These are phyloP conservation scores for Thaumetopoea pityocampa DNA, from an alignment of 1,140 invertebrate species.

Conservation along the genomic window DNA sequence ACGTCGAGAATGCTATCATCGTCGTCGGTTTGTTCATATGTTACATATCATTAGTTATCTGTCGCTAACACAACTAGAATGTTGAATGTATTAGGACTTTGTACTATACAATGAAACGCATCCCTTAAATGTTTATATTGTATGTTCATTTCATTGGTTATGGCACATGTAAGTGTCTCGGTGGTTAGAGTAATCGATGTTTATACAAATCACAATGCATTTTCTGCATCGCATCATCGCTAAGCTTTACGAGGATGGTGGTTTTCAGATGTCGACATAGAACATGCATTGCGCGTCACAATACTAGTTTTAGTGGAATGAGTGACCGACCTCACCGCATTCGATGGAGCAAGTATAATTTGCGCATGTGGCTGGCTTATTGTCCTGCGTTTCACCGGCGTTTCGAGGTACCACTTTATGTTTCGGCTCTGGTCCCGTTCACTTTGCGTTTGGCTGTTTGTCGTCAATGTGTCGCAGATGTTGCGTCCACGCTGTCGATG, in stretches of 20 bases:
- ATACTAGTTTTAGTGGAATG: slow-evolving; percentile 70
- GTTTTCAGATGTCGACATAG: slow-evolving; percentile 52
- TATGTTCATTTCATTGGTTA: slow-evolving; percentile 17
- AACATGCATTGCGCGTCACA: slow-evolving; percentile 58
- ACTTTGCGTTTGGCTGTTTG: slow-evolving; percentile 66
- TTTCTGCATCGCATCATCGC: slow-evolving; percentile 37
- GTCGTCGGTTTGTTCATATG: slow-evolving; percentile 31
- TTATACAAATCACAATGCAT: slow-evolving; percentile 42
- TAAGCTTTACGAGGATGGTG: slow-evolving; percentile 19
- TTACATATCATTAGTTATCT: slow-evolving; percentile 27
- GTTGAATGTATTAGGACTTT: slow-evolving; percentile 45
- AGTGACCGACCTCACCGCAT: slow-evolving; percentile 71
- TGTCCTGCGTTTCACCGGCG: slow-evolving; percentile 63
- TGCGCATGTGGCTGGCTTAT: slow-evolving; percentile 70
- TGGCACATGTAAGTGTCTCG: slow-evolving; percentile 23
- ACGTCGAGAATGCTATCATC: slow-evolving; percentile 66
- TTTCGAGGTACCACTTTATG: slow-evolving; percentile 61
- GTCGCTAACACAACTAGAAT: slow-evolving; percentile 31
- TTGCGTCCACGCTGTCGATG: slow-evolving; percentile 60
- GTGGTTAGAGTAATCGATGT: slow-evolving; percentile 29
- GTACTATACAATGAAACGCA: slow-evolving; percentile 42
- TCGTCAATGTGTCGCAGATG: slow-evolving; percentile 59
- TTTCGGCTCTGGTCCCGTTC: slow-evolving; percentile 55
- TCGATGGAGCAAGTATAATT: slow-evolving; percentile 69
- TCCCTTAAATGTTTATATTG: slow-evolving; percentile 22